Conservation (phyloP, 2,113 vertebrate species). For the Eulemur rufifrons region DNA sequence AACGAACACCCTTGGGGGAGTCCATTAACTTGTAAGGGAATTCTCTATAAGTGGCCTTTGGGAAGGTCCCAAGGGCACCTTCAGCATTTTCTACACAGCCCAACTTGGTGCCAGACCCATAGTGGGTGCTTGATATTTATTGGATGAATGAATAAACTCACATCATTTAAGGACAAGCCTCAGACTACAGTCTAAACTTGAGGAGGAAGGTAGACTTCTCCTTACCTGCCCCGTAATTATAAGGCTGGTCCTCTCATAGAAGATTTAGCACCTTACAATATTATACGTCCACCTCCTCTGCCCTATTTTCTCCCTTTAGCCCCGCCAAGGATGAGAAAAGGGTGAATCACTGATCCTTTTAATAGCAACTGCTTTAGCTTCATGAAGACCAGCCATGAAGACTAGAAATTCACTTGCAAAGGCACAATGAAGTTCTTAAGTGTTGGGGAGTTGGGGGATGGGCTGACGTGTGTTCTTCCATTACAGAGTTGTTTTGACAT, state of each 20-base stretch:
- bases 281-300: neutral
- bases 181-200: neutral
- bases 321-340: neutral
- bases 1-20: neutral
- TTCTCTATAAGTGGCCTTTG: neutral
- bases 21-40: neutral
- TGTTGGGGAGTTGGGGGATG: neutral
- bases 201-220: neutral
- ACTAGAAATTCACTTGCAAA: neutral
- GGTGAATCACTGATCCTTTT: neutral
- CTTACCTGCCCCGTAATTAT: neutral
- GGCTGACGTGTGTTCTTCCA: neutral
- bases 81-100: neutral
- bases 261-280: neutral
- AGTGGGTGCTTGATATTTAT: neutral
- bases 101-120: neutral
- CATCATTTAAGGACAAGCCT: neutral
- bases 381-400: neutral
- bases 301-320: neutral
- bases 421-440: neutral
- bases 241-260: neutral
- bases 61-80: neutral
- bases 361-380: neutral
- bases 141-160: neutral
- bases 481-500: neutral